Evolutionary conservation across 2,797 vertebrate species (phyloP), one percentile per base, ranked within the genome.

Genomic region (Moxostoma hubbsi): DNA sequence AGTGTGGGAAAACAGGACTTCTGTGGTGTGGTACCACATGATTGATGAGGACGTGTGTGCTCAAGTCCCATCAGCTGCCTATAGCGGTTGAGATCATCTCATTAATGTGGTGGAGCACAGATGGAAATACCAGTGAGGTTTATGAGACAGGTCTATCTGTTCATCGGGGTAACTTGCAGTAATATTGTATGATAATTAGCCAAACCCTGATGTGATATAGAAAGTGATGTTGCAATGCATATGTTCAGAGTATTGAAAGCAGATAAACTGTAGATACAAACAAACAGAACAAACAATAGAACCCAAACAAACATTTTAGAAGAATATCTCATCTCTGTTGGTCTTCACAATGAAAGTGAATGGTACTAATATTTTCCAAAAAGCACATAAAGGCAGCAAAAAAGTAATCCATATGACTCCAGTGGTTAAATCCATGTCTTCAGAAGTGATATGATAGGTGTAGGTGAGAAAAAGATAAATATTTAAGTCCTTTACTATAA

Each of bases 1-100:
- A 59, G 71, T 70, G 65, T 81, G 80, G 80, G 74, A 77, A 80
- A 68, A 24, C 43, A 18, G 49, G 54, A 54, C 66, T 55, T 80
- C 49, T 67, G 71, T 12, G 54, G 65, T 8, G 5, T 62, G 68
- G 65, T 59, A 53, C 77, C 68, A 16, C 54, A 53, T 77, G 74
- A 77, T 72, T 72, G 69, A 82, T 77, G 59, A 70, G 67, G 67
- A 70, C 59, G 9, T 13, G 9, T 71, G 66, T 58, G 16, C 66
- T 55, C 18, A 7, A 47, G 64, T 6, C 57, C 61, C 13, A n/a
- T 47, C 71, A 62, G 72, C 71, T 75, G 64, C 63, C 68, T 53
- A 47, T 47, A 36, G 50, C 2, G 54, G 55, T 36, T 81, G 72
- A 75, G 72, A 68, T 75, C 65, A 81, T 64, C n/a, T 72, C 67